phyloP scores from a whole-genome alignment of 2,888 invertebrate genomes.

The Pachliopta kotzebuea region DNA sequence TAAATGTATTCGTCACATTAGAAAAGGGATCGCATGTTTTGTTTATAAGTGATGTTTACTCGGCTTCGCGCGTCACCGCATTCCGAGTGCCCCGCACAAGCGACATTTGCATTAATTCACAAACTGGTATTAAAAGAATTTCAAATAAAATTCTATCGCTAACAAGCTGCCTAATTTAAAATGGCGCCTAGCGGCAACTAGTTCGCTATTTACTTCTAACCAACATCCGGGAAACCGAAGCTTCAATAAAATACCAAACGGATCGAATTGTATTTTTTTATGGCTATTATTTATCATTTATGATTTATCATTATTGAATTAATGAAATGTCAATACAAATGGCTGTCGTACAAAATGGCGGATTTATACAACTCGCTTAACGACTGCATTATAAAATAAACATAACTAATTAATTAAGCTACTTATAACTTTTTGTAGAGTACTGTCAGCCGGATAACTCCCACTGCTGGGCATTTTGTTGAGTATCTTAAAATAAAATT shows the following conservation, averaged over 20 bases:
- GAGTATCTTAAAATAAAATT: not conserved
- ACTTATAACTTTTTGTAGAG: no score
- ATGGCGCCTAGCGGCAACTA: constrained; percentile 53
- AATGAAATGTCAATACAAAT: constrained; percentile 25
- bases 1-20: constrained; percentile 15
- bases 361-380: not conserved
- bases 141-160: constrained; percentile 47
- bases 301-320: constrained; percentile 26
- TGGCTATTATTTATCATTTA: constrained; percentile 32
- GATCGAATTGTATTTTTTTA: constrained; percentile 26
- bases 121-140: constrained; percentile 53
- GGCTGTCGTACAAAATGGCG: constrained; percentile 16
- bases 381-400: not conserved
- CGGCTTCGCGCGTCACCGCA: constrained; percentile 46
- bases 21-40: constrained; percentile 24
- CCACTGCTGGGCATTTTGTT: no score
- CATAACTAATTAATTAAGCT: not conserved
- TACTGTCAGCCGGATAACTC: no score
- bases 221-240: constrained; percentile 42
- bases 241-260: constrained; percentile 30
- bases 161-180: constrained; percentile 53
- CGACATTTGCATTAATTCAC: constrained; percentile 64
- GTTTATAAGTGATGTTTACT: constrained; percentile 44
- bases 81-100: constrained; percentile 44
- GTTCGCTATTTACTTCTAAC: constrained; percentile 41